These are phyloP conservation scores for Auanema freiburgensis DNA, from an alignment of 2,888 invertebrate genomes.

Conservation along the genomic window DNA sequence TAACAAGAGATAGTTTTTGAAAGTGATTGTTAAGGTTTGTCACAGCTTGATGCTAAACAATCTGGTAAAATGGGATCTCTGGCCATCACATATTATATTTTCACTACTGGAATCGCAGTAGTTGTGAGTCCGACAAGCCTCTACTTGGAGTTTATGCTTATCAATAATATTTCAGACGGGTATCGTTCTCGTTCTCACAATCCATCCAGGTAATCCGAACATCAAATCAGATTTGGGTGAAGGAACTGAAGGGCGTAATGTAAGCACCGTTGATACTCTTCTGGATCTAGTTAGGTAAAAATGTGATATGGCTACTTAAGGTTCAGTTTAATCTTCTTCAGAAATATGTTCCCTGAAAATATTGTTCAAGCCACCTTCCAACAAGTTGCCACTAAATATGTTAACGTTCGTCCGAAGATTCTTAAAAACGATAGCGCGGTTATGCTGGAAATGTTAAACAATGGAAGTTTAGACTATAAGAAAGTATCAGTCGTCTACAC, in stretches of 20 bases:
- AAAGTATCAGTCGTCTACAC: slow-evolving; percentile 64
- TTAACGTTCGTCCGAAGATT: slow-evolving; percentile 56
- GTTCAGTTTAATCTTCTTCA: slow-evolving; percentile 65
- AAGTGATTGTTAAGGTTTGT: slow-evolving; percentile 68
- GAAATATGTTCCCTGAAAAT: slow-evolving; percentile 89
- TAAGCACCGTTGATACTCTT: slow-evolving; percentile 76
- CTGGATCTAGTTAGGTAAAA: slow-evolving; percentile 84
- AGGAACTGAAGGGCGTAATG: slow-evolving; percentile 57
- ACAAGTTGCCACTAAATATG: slow-evolving; percentile 64
- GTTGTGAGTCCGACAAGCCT: slow-evolving; percentile 66
- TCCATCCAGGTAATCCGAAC: slow-evolving; percentile 73
- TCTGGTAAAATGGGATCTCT: slow-evolving; percentile 74
- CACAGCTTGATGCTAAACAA: slow-evolving; percentile 73
- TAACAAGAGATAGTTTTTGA: background rate
- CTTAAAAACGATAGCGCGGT: slow-evolving; percentile 49
- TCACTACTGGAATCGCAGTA: slow-evolving; percentile 74
- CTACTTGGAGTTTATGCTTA: background rate
- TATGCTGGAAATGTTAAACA: slow-evolving; percentile 34
- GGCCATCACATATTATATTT: slow-evolving; percentile 73
- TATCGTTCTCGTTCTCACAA: slow-evolving; percentile 72
- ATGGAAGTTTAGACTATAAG: slow-evolving; percentile 51
- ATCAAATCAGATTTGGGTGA: slow-evolving; percentile 61
- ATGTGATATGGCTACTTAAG: background rate
- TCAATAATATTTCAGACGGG: slow-evolving; percentile 65
- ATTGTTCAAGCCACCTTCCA: slow-evolving; percentile 77